phyloP scores from a whole-genome alignment of 1,140 invertebrate species.

The Pseudomyrmex sp. region DNA sequence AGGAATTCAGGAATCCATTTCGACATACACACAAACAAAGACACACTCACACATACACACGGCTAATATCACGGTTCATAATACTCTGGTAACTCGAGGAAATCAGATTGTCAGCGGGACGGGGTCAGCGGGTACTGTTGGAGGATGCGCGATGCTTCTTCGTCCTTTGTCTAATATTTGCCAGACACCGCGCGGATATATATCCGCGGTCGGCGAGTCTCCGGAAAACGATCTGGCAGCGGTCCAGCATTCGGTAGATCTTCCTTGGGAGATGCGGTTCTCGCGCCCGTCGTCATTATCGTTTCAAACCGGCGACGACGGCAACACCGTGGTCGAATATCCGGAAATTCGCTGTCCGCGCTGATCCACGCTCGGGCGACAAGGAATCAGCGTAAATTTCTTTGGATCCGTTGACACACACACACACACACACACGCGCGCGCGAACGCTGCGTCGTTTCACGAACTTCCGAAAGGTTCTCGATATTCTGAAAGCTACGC shows the following conservation, averaged over 20 bases:
- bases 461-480: conserved; percentile 20
- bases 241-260: conserved; percentile 45
- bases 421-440: too few relatives aligned
- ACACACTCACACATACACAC: neutral
- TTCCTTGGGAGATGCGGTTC: conserved; percentile 20
- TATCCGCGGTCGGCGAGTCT: conserved; percentile 23
- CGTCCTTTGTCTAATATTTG: conserved; percentile 61
- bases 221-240: conserved; percentile 59
- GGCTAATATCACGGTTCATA: conserved; percentile 18
- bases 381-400: conserved; percentile 28
- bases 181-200: conserved; percentile 19
- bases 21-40: too few relatives aligned
- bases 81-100: neutral
- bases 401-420: neutral
- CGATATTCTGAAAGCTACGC: conserved; percentile 16
- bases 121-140: conserved; percentile 42
- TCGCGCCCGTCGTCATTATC: conserved; percentile 59
- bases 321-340: conserved; percentile 26
- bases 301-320: conserved; percentile 40
- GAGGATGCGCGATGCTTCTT: conserved; percentile 4
- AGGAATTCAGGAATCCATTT: neutral
- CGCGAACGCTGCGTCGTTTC: conserved; percentile 8
- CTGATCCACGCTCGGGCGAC: conserved; percentile 11
- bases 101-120: conserved; percentile 8
- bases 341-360: conserved; percentile 24